Conservation (phyloP, 2,113 vertebrate genomes). For the Isichthys henryi region DNA sequence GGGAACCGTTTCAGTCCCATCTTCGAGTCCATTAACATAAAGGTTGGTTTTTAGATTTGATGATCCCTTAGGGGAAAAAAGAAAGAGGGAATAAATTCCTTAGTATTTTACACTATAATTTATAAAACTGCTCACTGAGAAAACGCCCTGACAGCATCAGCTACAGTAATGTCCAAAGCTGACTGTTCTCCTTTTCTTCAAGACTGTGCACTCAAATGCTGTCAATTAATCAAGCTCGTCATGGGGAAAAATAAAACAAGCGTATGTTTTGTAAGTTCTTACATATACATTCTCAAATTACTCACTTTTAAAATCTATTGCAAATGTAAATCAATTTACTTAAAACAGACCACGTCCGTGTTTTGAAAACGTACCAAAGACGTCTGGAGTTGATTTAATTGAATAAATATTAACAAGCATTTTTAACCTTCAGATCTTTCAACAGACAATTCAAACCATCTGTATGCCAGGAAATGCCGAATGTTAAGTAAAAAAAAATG, state of each 20-base stretch:
- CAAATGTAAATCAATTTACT: slow-evolving; percentile 2
- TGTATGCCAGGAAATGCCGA: slow-evolving; percentile 16
- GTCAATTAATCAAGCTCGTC: slow-evolving; percentile 49
- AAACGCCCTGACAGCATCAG: slow-evolving; percentile 55
- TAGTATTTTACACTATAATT: slow-evolving; percentile 35
- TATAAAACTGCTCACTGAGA: slow-evolving; percentile 32
- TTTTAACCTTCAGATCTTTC: background rate
- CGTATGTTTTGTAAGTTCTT: slow-evolving; percentile 42
- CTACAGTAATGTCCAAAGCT: slow-evolving; percentile 43
- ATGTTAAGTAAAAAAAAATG: slow-evolving; percentile 31
- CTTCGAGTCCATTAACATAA: slow-evolving; percentile 60
- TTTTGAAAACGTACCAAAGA: slow-evolving; percentile 5
- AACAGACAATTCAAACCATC: slow-evolving; percentile 10
- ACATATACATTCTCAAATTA: background rate
- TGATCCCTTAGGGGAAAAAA: slow-evolving; percentile 57
- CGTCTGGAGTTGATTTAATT: background rate
- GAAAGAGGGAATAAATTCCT: slow-evolving; percentile 42
- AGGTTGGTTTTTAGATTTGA: slow-evolving; percentile 45
- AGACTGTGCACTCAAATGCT: slow-evolving; percentile 57
- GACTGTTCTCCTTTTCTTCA: slow-evolving; percentile 43
- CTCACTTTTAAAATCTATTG: background rate
- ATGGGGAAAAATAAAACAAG: slow-evolving; percentile 32
- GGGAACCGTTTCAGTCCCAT: slow-evolving; percentile 63
- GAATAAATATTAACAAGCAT: slow-evolving; percentile 3
- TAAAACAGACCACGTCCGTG: background rate